A percentile compares a stretch with the other conserved stretches of the same genome.
These are phyloP conservation scores for Thaumetopoea pityocampa DNA, from an alignment of 1,140 invertebrate genomes.

Conservation along the genomic window DNA sequence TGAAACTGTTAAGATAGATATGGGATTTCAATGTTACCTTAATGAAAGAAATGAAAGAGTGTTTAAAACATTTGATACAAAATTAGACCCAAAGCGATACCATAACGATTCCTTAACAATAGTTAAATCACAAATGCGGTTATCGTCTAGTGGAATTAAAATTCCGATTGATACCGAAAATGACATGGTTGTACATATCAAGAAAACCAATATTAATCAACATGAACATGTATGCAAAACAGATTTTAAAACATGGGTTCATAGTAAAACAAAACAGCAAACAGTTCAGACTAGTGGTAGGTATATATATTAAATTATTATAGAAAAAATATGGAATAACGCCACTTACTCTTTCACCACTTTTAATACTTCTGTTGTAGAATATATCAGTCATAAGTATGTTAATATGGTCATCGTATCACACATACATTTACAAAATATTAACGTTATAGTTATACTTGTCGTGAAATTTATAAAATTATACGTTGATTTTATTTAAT, in stretches of 20 bases:
- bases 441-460: too few species aligned
- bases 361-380: too few species aligned
- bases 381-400: too few species aligned
- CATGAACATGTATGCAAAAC: slow-evolving; percentile 2
- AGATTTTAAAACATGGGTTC: neutral
- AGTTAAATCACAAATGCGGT: slow-evolving; percentile 26
- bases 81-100: slow-evolving; percentile 6
- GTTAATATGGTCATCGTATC: too few species aligned
- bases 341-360: too few species aligned
- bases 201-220: slow-evolving; percentile 6
- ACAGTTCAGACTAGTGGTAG: neutral
- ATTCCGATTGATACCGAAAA: slow-evolving; percentile 37
- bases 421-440: too few species aligned
- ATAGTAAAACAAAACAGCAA: neutral
- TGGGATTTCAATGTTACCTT: slow-evolving; percentile 26
- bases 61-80: slow-evolving; percentile 29
- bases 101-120: slow-evolving; percentile 24
- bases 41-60: slow-evolving; percentile 28
- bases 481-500: too few species aligned
- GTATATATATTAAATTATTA: neutral
- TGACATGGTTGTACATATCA: slow-evolving; percentile 32
- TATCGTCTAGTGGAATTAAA: slow-evolving; percentile 34
- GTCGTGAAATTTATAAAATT: too few species aligned
- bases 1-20: slow-evolving; percentile 15
- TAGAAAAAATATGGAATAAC: neutral